Percentiles rank a stretch among this genome's conserved stretches.
Conservation (phyloP, 1,140 invertebrate species). For the Ruditapes philippinarum region DNA sequence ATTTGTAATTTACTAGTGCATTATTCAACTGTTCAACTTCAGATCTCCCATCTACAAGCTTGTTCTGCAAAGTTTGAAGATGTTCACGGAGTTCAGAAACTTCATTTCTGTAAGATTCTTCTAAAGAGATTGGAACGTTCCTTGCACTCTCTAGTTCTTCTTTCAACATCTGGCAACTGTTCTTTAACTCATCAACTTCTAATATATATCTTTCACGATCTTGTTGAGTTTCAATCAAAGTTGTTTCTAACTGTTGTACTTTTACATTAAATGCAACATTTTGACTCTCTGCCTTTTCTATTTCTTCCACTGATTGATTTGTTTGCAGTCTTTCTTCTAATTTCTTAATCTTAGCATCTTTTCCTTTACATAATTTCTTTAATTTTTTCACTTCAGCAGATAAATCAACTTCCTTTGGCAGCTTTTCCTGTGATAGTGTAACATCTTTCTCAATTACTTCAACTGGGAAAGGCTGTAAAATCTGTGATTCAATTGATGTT, state of each 20-base stretch:
- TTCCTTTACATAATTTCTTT: conserved; percentile 70
- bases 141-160: background rate
- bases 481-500: conserved; percentile 19
- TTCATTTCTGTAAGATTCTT: background rate
- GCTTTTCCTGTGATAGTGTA: background rate
- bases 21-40: background rate
- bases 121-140: background rate
- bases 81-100: background rate
- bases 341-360: conserved; percentile 72
- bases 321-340: conserved; percentile 57
- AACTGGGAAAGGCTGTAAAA: background rate
- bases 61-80: background rate
- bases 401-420: background rate
- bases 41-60: conserved; percentile 10
- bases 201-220: conserved; percentile 49
- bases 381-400: conserved; percentile 66
- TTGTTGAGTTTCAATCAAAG: conserved; percentile 25
- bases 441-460: background rate
- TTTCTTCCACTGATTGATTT: background rate
- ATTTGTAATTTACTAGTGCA: background rate
- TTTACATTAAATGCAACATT: background rate
- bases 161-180: background rate
- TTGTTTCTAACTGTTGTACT: conserved; percentile 14
- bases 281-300: background rate
- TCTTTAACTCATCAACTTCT: conserved; percentile 42